Evolutionary conservation across 2,113 vertebrate genomes (phyloP).

Genomic region (Hoplias malabaricus): DNA sequence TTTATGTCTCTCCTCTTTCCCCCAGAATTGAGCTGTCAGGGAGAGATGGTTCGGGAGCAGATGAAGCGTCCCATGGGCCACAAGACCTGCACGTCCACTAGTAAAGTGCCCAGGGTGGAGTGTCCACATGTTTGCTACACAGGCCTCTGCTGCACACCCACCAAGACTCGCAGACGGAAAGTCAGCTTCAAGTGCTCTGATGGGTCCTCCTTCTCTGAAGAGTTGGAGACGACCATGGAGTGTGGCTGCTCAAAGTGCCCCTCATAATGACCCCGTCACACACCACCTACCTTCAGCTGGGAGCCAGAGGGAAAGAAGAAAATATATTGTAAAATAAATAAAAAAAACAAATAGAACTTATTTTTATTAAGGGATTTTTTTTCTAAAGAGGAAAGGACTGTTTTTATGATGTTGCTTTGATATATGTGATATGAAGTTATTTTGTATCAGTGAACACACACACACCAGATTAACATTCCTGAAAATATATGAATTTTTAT

Average conservation of each 20-base stretch:
- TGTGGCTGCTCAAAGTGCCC: slow-evolving; percentile 89
- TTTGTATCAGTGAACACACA: slow-evolving; percentile 80
- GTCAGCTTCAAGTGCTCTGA: slow-evolving; percentile 90
- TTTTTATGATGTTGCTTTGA: slow-evolving; percentile 77
- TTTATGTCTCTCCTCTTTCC: not conserved
- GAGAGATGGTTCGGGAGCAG: slow-evolving; percentile 85
- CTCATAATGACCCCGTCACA: slow-evolving; percentile 68
- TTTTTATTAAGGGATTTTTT: slow-evolving; percentile 99
- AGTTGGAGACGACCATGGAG: slow-evolving; percentile 88
- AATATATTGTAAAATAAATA: slow-evolving; percentile 99
- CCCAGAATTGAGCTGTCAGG: slow-evolving; percentile 84
- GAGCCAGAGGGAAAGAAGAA: slow-evolving; percentile 73
- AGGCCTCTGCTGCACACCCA: slow-evolving; percentile 84
- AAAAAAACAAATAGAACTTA: slow-evolving; percentile 98
- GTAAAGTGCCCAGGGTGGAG: slow-evolving; percentile 83
- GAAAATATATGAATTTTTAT: slow-evolving; percentile 76
- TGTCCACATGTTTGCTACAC: slow-evolving; percentile 80
- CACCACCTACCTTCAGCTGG: slow-evolving; percentile 44
- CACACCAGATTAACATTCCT: slow-evolving; percentile 80
- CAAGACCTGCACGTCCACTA: slow-evolving; percentile 79
- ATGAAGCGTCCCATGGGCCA: slow-evolving; percentile 85
- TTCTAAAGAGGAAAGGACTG: slow-evolving; percentile 81
- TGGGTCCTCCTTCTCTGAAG: slow-evolving; percentile 88
- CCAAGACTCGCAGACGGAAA: slow-evolving; percentile 88
- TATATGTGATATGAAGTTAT: slow-evolving; percentile 93